phyloP scores from a whole-genome alignment of 2,888 invertebrate species.

The Hypolimnas misippus region DNA sequence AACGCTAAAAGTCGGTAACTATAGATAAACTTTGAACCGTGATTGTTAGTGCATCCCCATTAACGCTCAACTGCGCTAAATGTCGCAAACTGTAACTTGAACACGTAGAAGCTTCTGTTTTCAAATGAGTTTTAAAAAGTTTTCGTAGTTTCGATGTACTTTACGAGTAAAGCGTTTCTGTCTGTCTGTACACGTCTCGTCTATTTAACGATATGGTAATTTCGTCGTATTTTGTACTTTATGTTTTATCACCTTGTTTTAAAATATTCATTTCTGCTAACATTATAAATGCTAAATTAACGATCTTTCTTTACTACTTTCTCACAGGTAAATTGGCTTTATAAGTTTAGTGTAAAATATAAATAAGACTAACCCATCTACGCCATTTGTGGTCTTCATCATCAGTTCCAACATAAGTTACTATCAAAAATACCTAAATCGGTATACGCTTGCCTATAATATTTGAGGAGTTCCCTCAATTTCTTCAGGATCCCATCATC shows the following conservation, averaged over 20 bases:
- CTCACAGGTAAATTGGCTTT: no score
- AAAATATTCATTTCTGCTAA: no score
- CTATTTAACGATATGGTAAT: neutral
- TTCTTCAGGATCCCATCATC: no score
- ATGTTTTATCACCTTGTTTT: neutral
- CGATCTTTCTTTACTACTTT: no score
- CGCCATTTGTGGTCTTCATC: no score
- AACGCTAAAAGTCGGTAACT: neutral
- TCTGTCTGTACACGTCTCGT: neutral
- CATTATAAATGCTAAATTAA: no score
- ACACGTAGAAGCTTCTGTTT: slow-evolving; percentile 14
- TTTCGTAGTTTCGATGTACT: slow-evolving; percentile 10
- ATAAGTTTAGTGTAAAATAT: no score
- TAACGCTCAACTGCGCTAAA: slow-evolving; percentile 14
- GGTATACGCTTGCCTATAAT: no score
- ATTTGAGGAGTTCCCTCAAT: no score
- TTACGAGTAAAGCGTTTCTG: slow-evolving; percentile 3
- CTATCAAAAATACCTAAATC: no score
- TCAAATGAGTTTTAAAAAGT: slow-evolving; percentile 15
- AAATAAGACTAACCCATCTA: no score
- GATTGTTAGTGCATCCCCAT: slow-evolving; percentile 12
- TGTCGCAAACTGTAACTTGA: slow-evolving; percentile 14
- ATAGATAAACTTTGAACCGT: slow-evolving; percentile 10
- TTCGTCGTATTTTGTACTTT: neutral
- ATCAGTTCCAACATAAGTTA: no score